Evolutionary conservation across 2,113 vertebrate species (phyloP), one percentile per base, ranked within the genome.

Genomic region (Tauraco erythrolophus): DNA sequence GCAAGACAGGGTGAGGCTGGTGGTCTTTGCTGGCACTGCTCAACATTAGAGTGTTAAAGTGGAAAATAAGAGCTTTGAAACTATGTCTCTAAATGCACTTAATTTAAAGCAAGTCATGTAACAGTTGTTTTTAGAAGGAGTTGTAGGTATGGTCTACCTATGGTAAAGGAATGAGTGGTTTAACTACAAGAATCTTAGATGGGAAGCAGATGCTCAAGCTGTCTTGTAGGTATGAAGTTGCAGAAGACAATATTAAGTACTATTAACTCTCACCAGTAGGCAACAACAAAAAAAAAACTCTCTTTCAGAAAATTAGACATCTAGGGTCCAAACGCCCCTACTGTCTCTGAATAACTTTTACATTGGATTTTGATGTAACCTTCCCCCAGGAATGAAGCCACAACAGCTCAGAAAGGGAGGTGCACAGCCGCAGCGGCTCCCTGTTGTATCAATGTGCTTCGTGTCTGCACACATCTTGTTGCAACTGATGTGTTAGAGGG

Each of bases 401-500:
- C 0, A 0, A 7, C 31, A n/a, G 11, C 60, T 72, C 0, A 0
- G 51, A 72, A 71, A 72, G 8, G 28, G 17, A 74, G 31, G 10
- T 24, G 8, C 13, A 58, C 0, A 1, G n/a, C 22, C 2, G 0
- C 25, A 33, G 39, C 23, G 27, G 24, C 14, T 56, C 33, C 33
- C 71, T 31, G 28, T 10, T 25, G 18, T 31, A 41, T 10, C 21
- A 37, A 5, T 14, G 35, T 60, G 24, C 17, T 50, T 21, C 41
- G 18, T 19, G 27, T 33, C 65, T 74, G 33, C 48, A 62, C 35
- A 11, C 19, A 39, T 15, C 7, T 70, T 54, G 25, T 60, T 88
- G 30, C 0, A 0, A 41, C 1, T 0, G 0, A 7, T 60, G 25
- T n/a, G 11, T 65, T 64, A 58, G 30, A 65, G 14, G 17, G 15